Percentiles rank a stretch among this genome's conserved stretches.
These are phyloP conservation scores for Tetranychus truncatus DNA, from an alignment of 2,888 invertebrate genomes.

Conservation along the genomic window DNA sequence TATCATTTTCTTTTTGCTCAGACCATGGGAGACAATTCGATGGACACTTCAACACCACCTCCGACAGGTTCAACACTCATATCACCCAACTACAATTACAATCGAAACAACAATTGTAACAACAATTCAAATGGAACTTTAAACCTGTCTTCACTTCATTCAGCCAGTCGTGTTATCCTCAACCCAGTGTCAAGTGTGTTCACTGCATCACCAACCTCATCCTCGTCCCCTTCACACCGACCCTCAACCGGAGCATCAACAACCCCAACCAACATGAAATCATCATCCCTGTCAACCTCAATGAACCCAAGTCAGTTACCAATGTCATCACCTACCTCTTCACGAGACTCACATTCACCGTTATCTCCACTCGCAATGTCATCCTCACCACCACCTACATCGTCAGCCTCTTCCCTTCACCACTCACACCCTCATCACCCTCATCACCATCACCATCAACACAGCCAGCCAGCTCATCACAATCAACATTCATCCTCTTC, in stretches of 20 bases:
- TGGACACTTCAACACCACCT: background rate
- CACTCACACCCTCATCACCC: background rate
- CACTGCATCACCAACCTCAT: background rate
- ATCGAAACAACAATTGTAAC: background rate
- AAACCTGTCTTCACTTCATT: background rate
- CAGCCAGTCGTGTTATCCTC: background rate
- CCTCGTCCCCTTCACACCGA: background rate
- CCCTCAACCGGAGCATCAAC: no score
- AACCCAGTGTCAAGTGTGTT: background rate
- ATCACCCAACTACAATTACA: background rate
- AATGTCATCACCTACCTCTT: no score
- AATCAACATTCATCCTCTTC: background rate
- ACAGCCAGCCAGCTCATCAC: background rate
- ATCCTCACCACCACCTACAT: background rate
- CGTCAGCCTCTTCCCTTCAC: background rate
- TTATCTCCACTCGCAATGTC: background rate
- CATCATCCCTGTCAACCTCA: no score
- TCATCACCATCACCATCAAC: background rate
- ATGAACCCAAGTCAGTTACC: no score
- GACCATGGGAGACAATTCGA: constrained; percentile 3
- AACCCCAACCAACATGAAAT: no score
- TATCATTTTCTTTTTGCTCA: background rate
- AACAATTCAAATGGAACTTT: background rate
- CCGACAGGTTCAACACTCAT: background rate
- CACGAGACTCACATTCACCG: no score